phyloP scores from a whole-genome alignment of 2,113 vertebrate species.

The Aldabrachelys gigantea region DNA sequence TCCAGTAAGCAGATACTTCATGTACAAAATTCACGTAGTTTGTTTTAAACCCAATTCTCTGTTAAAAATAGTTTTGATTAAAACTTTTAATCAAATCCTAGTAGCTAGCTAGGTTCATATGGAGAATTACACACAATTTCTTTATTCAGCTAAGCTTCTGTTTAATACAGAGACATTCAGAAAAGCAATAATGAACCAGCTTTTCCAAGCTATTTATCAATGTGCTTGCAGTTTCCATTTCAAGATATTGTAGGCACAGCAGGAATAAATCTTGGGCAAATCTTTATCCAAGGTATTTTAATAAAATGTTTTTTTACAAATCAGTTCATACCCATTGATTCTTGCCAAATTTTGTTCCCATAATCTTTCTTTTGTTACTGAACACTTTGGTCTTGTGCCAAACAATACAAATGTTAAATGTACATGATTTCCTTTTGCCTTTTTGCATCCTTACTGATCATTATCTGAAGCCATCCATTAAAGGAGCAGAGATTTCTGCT shows the following conservation, averaged over 20 bases:
- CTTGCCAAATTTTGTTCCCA: neutral
- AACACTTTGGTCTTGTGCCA: rapidly evolving
- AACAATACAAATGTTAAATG: neutral
- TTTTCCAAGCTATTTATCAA: neutral
- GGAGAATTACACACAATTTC: neutral
- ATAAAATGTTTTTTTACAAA: neutral
- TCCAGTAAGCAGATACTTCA: neutral
- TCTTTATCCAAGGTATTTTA: neutral
- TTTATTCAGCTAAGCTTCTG: neutral
- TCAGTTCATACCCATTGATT: neutral
- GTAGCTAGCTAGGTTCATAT: neutral
- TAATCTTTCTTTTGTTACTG: neutral
- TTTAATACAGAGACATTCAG: neutral
- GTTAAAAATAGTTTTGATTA: neutral
- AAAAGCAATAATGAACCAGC: neutral
- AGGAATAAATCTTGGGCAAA: neutral
- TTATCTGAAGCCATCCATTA: neutral
- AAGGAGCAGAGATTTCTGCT: neutral
- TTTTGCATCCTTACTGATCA: neutral
- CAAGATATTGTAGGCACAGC: neutral
- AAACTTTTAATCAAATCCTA: neutral
- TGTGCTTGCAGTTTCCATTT: neutral
- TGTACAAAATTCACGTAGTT: too few species aligned
- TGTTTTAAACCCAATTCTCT: neutral
- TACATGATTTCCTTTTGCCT: neutral